Percentiles rank a stretch among this genome's conserved stretches.
phyloP scores from a whole-genome alignment of 2,888 invertebrate species.

The Mimumesa dahlbomi region DNA sequence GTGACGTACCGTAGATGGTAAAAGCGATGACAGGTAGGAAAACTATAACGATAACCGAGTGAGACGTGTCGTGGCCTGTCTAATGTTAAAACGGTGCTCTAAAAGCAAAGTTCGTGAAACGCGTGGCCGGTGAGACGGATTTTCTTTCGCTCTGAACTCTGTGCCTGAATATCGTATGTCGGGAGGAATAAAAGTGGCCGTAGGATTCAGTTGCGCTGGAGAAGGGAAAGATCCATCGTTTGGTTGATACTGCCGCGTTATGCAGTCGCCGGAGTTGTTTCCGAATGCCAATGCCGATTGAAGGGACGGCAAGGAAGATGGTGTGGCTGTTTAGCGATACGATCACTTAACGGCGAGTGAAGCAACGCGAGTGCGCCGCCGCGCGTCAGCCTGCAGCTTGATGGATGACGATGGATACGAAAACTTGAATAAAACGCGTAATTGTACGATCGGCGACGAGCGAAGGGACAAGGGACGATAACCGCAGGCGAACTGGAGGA shows the following conservation, averaged over 20 bases:
- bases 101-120: no score
- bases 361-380: background rate
- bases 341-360: constrained; percentile 37
- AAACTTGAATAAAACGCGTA: background rate
- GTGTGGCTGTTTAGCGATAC: constrained; percentile 23
- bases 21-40: no score
- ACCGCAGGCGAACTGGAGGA: background rate
- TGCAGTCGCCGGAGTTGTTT: no score
- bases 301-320: constrained; percentile 18
- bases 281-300: background rate
- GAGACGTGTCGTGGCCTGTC: no score
- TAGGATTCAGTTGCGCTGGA: constrained; percentile 10
- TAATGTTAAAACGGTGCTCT: no score
- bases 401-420: no score
- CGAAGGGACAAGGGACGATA: background rate
- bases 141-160: background rate
- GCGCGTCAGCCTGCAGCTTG: no score
- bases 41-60: no score
- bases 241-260: no score
- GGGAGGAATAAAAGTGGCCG: no score
- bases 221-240: constrained; percentile 1
- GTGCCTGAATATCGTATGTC: background rate
- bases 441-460: background rate
- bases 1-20: no score
- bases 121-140: no score